Base-by-base conservation (phyloP, 2,888 invertebrate species). In the Polia nebulosa region DNA sequence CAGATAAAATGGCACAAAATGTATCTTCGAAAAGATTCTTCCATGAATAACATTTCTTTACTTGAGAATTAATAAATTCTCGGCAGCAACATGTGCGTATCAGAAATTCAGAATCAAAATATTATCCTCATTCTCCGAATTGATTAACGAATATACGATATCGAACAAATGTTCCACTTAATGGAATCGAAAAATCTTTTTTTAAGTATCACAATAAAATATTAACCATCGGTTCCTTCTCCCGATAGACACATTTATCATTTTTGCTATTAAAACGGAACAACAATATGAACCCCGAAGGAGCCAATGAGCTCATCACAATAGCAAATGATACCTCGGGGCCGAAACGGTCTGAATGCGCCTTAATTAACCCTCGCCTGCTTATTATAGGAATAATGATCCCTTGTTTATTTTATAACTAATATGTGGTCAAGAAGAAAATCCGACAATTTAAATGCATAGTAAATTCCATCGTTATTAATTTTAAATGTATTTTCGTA, bases 321-420 rank as follows among this genome's bases (percentile, higher is more conserved):
- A 95, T 92, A 94, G 93, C 92, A 93, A 95, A 94, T 94, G 94
- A 94, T 95, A 94, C 94, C 93, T 93, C 85, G 87, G 93, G 94
- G 94, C 91, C 87, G 86, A 85, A 88, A 88, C 87, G 84, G 88
- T 82, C 88, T 93, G 91, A 94, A 94, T 94, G 91, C 89, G 80
- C 92, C 91, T 94, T 95, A 95, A 95, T 95, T 95, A 95, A 94
- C 94, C 91, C 90, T 81, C 88, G 87, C 91, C 92, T 92, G 91
- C 92, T 93, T 93, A 91, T 91, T 91, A 88, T 88, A 88, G 85
- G 81, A 89, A 91, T 93, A 92, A 93, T 93, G 90, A 93, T 90
- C 89, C 76, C 83, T 80, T 85, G 85, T 89, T 89, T 87, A 87
- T 85, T 88, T 88, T 81, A 84, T 83, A 76, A 79, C 80, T 82